Evolutionary conservation across 2,888 invertebrate species (phyloP), one percentile per base, ranked within the genome.

Genomic region (Caenorhabditis angaria): DNA sequence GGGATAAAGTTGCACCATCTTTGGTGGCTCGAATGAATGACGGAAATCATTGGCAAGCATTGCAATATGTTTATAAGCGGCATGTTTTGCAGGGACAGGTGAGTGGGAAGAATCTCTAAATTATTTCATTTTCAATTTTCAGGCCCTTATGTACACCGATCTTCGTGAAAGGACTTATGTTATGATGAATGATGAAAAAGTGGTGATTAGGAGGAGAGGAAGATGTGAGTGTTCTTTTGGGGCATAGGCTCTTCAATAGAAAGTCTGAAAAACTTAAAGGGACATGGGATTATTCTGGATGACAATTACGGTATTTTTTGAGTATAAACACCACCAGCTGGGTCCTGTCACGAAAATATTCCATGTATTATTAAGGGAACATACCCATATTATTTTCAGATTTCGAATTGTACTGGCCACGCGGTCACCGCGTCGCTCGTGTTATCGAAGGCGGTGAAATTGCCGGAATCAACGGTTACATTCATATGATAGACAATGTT

Each of bases 401-500:
- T 60, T 88, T 83, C 66, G 85, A 87, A 61, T 76, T 87, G 56
- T 88, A 85, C 66, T 87, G 88, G 88, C 88, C 88, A 20, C 70
- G 86, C 25, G 88, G 87, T 10, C 85, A 87, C 61, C 80, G 82
- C 3, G 84, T 83, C 5, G 88, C 88, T 0, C 79, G 82, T 6
- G 71, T 87, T 10, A 68, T 87, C 1, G 87, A 87, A 72, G 92
- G 95, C 78, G 93, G 95, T 27, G 94, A 97, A 88, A 94, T 97
- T 4, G 93, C 94, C 86, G 95, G 95, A 89, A 95, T 94, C 88
- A 96, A 96, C 88, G 96, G 96, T 61, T 93, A 94, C 82, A 95
- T 96, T 82, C 95, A 96, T 89, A 94, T 95, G 76, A 94, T 96
- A 87, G 94, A 95, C 88, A 91, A 91, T 80, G 94, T 95, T 5